Conservation (phyloP, 2,113 vertebrate genomes). For the Alethe castanea region DNA sequence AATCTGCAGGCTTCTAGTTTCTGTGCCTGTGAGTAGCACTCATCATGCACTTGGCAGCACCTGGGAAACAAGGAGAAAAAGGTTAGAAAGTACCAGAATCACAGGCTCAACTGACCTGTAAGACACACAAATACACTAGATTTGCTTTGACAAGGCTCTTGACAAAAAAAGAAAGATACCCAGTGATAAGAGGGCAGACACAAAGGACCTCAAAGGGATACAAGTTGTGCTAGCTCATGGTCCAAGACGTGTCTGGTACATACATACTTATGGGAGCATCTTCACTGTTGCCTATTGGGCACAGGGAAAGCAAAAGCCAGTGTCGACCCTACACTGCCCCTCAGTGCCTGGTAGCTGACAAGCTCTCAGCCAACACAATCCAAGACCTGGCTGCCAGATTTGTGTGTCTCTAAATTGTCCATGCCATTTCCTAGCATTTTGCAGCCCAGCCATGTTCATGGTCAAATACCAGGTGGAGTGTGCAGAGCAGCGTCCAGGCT, state of each 20-base stretch:
- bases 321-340: fast-evolving
- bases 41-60: constrained; percentile 84
- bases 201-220: background rate
- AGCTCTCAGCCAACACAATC: background rate
- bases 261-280: fast-evolving
- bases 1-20: constrained; percentile 44
- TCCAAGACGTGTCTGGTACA: background rate
- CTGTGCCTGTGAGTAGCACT: constrained; percentile 70
- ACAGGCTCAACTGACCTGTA: background rate
- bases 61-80: constrained; percentile 52
- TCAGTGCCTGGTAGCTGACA: background rate
- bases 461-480: background rate
- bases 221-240: background rate
- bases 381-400: background rate
- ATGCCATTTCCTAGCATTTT: background rate
- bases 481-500: fast-evolving
- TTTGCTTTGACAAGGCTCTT: background rate
- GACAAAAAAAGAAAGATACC: background rate
- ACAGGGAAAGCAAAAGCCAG: background rate
- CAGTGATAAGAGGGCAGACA: background rate
- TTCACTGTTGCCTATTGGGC: background rate
- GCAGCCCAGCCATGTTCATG: fast-evolving
- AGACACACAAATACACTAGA: fast-evolving
- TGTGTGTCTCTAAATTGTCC: background rate
- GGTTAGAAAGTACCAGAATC: background rate